Conservation (phyloP, 2,888 invertebrate species). For the Mactromeris polynyma region DNA sequence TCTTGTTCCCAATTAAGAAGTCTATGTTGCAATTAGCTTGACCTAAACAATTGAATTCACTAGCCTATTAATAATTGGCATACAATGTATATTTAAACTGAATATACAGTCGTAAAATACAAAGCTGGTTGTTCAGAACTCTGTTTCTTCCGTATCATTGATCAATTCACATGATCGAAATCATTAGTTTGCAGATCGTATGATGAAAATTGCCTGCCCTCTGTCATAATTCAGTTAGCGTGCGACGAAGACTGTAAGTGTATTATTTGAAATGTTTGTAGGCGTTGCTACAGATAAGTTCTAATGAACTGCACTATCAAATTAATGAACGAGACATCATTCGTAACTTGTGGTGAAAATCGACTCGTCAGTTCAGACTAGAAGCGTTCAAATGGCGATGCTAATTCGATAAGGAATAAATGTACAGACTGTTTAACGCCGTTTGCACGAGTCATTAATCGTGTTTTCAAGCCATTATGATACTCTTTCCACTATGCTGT, state of each 20-base stretch:
- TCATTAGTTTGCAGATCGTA: neutral
- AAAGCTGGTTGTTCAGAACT: too few species aligned
- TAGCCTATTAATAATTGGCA: too few species aligned
- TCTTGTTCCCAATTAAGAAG: too few species aligned
- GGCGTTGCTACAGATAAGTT: neutral
- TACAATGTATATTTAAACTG: too few species aligned
- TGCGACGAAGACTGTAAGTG: neutral
- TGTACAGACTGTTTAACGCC: neutral
- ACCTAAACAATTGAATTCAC: too few species aligned
- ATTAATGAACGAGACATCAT: neutral
- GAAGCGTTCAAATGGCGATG: neutral
- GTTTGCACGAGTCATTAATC: neutral
- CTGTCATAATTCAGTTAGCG: neutral
- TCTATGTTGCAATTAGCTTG: too few species aligned
- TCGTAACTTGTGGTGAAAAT: neutral
- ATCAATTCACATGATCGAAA: neutral
- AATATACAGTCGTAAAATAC: too few species aligned
- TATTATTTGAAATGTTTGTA: too few species aligned
- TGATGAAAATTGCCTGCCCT: neutral
- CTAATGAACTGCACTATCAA: neutral
- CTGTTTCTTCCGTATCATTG: too few species aligned
- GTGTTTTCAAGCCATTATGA: neutral
- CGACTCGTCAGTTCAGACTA: neutral
- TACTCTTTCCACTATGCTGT: too few species aligned
- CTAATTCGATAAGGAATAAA: neutral